Percentiles rank a stretch among this genome's conserved stretches.
phyloP scores from a whole-genome alignment of 1,140 invertebrate species.

The Linepithema humile region DNA sequence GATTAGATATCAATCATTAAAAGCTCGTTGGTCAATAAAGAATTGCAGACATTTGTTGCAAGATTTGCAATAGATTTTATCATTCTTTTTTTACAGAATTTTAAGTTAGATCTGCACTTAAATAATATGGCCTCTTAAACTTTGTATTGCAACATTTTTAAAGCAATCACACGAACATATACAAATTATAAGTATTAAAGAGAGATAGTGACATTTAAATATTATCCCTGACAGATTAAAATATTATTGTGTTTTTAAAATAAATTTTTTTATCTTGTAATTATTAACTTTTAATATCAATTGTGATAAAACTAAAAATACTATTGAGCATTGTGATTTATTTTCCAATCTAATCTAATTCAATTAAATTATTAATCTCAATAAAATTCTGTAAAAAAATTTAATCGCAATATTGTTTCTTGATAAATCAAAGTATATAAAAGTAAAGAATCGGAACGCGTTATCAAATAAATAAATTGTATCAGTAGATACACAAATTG shows the following conservation, averaged over 20 bases:
- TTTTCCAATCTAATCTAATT: no score
- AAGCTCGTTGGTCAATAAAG: neutral
- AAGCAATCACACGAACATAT: no score
- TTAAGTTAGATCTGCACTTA: neutral
- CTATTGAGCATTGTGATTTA: neutral
- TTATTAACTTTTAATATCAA: neutral
- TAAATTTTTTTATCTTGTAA: neutral
- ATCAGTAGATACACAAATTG: neutral
- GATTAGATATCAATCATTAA: neutral
- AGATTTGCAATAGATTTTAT: neutral
- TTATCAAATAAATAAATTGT: conserved; percentile 17
- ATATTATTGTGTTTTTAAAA: neutral
- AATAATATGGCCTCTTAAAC: neutral
- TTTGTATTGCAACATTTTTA: neutral
- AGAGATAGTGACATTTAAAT: no score
- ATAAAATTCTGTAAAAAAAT: neutral
- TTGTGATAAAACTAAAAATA: neutral
- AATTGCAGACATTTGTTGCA: neutral
- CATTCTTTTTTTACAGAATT: neutral
- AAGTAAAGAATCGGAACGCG: neutral
- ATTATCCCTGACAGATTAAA: neutral
- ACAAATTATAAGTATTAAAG: neutral
- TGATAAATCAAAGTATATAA: no score
- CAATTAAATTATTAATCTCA: neutral
- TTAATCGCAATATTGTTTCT: no score